These are phyloP conservation scores for Tholera decimalis DNA, from an alignment of 2,888 invertebrate species.

Conservation along the genomic window DNA sequence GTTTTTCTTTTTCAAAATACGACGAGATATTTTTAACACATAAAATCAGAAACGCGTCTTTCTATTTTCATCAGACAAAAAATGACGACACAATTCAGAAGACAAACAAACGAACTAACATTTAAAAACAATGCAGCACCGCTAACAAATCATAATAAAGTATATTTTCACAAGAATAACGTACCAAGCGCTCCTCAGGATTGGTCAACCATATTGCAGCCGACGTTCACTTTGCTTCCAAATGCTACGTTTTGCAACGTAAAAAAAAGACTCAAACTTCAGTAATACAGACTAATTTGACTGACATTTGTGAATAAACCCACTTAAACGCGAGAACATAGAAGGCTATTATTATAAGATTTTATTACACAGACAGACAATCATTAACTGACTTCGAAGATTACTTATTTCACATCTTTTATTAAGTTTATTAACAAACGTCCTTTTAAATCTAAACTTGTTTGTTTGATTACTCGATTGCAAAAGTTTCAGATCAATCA, in stretches of 20 bases:
- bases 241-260: conserved; percentile 36
- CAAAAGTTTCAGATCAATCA: too few species aligned
- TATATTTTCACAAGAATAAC: conserved; percentile 40
- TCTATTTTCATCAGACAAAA: too few species aligned
- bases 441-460: background rate
- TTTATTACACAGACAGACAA: background rate
- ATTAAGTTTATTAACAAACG: too few species aligned
- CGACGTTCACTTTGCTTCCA: conserved; percentile 41
- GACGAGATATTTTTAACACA: too few species aligned
- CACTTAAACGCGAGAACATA: background rate
- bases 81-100: conserved; percentile 6
- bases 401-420: background rate
- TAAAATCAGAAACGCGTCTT: too few species aligned
- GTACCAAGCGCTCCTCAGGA: background rate
- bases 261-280: conserved; percentile 5
- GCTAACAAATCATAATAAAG: conserved; percentile 38
- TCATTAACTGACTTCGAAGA: background rate
- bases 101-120: conserved; percentile 7
- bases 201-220: conserved; percentile 41
- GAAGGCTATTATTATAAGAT: background rate
- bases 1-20: too few species aligned
- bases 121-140: conserved; percentile 35
- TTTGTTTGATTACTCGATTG: background rate
- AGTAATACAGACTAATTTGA: conserved; percentile 25
- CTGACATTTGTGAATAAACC: conserved; percentile 28